Evolutionary conservation across 2,888 invertebrate genomes (phyloP), one percentile per base, ranked within the genome.

Genomic region (Orthosia cruda): DNA sequence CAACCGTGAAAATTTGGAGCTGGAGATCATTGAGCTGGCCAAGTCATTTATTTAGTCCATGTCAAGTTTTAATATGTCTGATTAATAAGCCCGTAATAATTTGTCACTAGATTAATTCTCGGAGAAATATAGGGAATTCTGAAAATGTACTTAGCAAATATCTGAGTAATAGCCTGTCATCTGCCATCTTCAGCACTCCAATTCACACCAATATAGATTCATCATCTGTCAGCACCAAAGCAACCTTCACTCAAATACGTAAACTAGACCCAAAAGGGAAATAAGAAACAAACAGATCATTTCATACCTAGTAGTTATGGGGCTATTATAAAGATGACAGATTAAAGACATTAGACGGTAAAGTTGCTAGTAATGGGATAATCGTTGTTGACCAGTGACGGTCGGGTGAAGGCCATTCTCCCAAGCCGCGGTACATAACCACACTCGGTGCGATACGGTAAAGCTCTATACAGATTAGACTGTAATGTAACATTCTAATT

Each of bases 351-450:
- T 55, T 71, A 85, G 82, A 84, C 86, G 83, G 72, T 75, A 78
- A 83, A 88, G 82, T 85, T 77, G 87, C 74, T 72, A 82, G 84
- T 79, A 93, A 92, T 90, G 86, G 92, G 89, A 92, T 92, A 92
- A 93, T 91, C 77, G 89, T 73, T 83, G 84, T 66, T 85, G 86
- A 72, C 88, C 88, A 88, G 86, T 84, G 87, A 76, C 86, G 86
- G 85, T 88, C 89, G 88, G 88, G 88, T 91, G 91, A 93, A 93
- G 93, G 93, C 87, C 92, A 83, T 76, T 82, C 88, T 89, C 87
- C 84, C 87, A 81, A 77, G 71, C 81, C 61, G 72, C 50, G 74
- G 78, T 81, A 83, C 87, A 79, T 82, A 88, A 81, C 86, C 88
- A 88, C 71, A 77, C 72, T 78, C 67, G 58, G 61, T 79, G 65